Conservation (phyloP, 2,797 vertebrate species). For the Danionella dracula region DNA sequence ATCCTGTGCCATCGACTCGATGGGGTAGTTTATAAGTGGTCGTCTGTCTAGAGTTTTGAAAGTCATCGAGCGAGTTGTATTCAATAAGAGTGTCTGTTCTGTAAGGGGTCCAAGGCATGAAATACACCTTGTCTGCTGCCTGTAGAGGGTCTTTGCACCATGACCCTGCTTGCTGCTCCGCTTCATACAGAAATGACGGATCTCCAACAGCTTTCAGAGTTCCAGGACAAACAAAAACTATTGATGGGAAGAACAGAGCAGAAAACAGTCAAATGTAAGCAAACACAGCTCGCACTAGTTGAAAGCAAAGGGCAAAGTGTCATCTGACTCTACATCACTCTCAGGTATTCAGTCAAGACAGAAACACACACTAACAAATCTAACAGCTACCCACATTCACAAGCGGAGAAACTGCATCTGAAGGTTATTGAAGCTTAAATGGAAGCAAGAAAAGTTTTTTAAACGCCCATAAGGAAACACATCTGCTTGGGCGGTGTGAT, state of each 20-base stretch:
- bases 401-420: constrained; percentile 67
- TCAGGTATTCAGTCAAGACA: constrained; percentile 63
- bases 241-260: constrained; percentile 86
- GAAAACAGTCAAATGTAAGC: constrained; percentile 70
- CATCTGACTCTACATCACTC: constrained; percentile 54
- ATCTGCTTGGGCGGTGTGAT: constrained; percentile 64
- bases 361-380: constrained; percentile 63
- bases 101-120: constrained; percentile 99
- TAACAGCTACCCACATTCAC: constrained; percentile 65
- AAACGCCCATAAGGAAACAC: constrained; percentile 61
- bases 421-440: constrained; percentile 61
- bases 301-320: constrained; percentile 39
- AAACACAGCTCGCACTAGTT: constrained; percentile 35
- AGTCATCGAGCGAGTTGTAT: constrained; percentile 93
- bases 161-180: constrained; percentile 97
- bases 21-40: constrained; percentile 96
- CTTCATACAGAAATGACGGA: constrained; percentile 94
- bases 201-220: constrained; percentile 98
- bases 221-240: constrained; percentile 99
- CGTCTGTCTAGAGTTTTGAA: constrained; percentile 89
- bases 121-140: constrained; percentile 98
- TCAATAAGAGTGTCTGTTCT: constrained; percentile 97
- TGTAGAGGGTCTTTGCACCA: constrained; percentile 99
- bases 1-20: constrained; percentile 95
- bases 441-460: constrained; percentile 55